Evolutionary conservation across 1,140 invertebrate genomes (phyloP).

Genomic region (Meloidogyne floridensis): DNA sequence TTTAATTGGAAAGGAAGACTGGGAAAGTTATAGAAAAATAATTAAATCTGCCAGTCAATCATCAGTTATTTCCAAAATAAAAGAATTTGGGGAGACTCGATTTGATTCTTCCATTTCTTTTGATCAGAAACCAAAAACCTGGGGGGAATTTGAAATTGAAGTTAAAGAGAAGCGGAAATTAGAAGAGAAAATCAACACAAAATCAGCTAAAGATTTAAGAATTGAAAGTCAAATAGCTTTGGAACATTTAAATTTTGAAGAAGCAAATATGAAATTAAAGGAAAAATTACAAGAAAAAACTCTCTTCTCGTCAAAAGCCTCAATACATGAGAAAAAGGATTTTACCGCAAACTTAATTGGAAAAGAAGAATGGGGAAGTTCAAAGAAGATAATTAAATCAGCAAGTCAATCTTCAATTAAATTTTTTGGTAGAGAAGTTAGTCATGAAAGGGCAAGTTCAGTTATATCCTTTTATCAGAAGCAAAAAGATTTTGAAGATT

Average conservation of each 20-base stretch:
- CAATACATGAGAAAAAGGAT: conserved; percentile 18
- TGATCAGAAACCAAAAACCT: not conserved
- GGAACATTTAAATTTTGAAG: no score
- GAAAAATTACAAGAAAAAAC: no score
- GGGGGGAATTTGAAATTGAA: not conserved
- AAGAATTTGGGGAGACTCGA: not conserved
- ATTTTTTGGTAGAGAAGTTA: not conserved
- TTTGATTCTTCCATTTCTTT: not conserved
- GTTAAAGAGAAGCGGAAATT: not conserved
- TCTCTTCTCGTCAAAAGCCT: conserved; percentile 12
- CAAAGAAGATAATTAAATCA: no score
- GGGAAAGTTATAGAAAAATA: not conserved
- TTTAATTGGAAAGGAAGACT: not conserved
- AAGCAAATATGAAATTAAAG: no score
- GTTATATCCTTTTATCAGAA: not conserved
- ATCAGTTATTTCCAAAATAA: not conserved
- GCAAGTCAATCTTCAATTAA: not conserved
- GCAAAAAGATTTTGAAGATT: not conserved
- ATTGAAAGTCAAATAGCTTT: no score
- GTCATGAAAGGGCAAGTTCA: not conserved
- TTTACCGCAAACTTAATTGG: not conserved
- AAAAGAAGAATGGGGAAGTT: no score
- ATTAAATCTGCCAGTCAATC: conserved; percentile 1
- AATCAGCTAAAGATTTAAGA: not conserved
- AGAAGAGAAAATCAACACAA: not conserved